Conservation (phyloP, 2,888 invertebrate genomes). For the Blastobasis adustella region DNA sequence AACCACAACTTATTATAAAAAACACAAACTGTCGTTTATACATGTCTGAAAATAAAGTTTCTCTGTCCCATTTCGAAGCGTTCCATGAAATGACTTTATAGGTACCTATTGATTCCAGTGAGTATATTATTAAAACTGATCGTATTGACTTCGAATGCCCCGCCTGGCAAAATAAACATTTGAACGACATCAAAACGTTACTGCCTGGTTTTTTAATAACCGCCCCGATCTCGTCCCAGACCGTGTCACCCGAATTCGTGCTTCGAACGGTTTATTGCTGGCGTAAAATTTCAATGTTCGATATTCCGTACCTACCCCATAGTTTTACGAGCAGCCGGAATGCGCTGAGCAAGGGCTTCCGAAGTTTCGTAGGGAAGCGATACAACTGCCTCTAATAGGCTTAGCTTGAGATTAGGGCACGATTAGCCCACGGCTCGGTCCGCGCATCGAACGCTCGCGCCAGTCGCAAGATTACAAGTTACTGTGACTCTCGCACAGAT, state of each 20-base stretch:
- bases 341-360: constrained; percentile 67
- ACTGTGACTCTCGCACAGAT: constrained; percentile 54
- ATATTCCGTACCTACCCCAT: constrained; percentile 46
- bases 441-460: constrained; percentile 50
- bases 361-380: constrained; percentile 72
- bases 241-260: constrained; percentile 37
- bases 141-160: too few species aligned
- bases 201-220: constrained; percentile 25
- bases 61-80: too few species aligned
- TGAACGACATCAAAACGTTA: too few species aligned
- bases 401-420: constrained; percentile 69
- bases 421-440: constrained; percentile 62
- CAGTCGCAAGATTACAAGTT: constrained; percentile 60
- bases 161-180: too few species aligned
- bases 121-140: constrained; percentile 1
- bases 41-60: too few species aligned
- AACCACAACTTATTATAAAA: too few species aligned
- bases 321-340: constrained; percentile 62
- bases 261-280: constrained; percentile 46
- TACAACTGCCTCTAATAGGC: constrained; percentile 72
- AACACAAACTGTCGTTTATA: too few species aligned
- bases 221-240: constrained; percentile 21
- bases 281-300: constrained; percentile 63
- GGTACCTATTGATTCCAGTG: too few species aligned
- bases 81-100: too few species aligned